Percentiles rank a stretch among this genome's conserved stretches.
phyloP scores from a whole-genome alignment of 2,797 vertebrate species.

The Ctenopoma multispine region DNA sequence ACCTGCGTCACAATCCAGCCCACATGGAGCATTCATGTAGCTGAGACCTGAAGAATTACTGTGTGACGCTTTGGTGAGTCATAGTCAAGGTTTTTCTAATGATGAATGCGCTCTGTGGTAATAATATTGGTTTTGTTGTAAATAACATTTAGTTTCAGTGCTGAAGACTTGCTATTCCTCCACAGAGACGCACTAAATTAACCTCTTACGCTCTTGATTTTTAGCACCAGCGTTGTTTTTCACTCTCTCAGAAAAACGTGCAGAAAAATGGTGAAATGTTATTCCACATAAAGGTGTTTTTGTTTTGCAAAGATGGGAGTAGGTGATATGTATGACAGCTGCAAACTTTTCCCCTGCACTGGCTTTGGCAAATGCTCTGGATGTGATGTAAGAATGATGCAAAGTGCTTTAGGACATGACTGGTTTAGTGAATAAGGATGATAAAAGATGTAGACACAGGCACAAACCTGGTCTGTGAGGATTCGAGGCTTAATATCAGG shows the following conservation, averaged over 20 bases:
- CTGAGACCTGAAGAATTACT: slow-evolving; percentile 50
- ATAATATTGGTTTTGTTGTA: slow-evolving; percentile 29
- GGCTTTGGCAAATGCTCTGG: slow-evolving; percentile 60
- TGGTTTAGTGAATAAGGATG: slow-evolving; percentile 70
- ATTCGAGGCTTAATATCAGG: slow-evolving; percentile 95
- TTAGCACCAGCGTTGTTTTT: slow-evolving; percentile 14
- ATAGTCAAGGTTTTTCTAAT: slow-evolving; percentile 55
- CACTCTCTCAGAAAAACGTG: slow-evolving; percentile 23
- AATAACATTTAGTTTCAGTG: slow-evolving; percentile 35
- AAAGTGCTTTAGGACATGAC: slow-evolving; percentile 71
- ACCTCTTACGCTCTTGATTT: slow-evolving; percentile 27
- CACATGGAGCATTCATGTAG: slow-evolving; percentile 59
- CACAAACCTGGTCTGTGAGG: slow-evolving; percentile 96
- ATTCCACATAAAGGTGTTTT: slow-evolving; percentile 48
- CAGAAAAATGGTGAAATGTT: slow-evolving; percentile 54
- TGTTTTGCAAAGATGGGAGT: slow-evolving; percentile 59
- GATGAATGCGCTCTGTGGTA: slow-evolving; percentile 32
- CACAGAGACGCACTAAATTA: slow-evolving; percentile 28
- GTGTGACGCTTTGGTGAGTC: slow-evolving; percentile 69
- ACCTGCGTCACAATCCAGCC: slow-evolving; percentile 71
- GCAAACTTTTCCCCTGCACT: slow-evolving; percentile 58
- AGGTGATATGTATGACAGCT: slow-evolving; percentile 59
- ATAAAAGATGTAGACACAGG: slow-evolving; percentile 80
- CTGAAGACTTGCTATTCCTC: slow-evolving; percentile 46
- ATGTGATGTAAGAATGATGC: slow-evolving; percentile 75